These are phyloP conservation scores for Lydus trimaculatus DNA, from an alignment of 2,888 invertebrate species.

Conservation along the genomic window DNA sequence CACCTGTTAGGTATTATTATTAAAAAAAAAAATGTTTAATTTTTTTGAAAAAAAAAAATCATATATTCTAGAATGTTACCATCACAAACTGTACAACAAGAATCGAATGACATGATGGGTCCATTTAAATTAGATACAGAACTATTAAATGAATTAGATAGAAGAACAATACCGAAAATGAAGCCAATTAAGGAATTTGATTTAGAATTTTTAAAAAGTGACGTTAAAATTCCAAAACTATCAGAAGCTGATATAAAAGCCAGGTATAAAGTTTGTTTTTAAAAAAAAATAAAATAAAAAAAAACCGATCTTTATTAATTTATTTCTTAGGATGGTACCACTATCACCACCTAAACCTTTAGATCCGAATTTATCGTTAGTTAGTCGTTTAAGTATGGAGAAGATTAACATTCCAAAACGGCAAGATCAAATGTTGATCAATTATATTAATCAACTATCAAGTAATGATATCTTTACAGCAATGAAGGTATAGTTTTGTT, in stretches of 20 bases:
- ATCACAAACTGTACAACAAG: conserved; percentile 57
- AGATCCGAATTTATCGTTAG: conserved; percentile 45
- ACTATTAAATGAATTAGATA: conserved; percentile 74
- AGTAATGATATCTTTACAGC: conserved; percentile 30
- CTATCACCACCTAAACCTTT: conserved; percentile 66
- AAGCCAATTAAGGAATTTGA: conserved; percentile 52
- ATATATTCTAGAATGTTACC: conserved; percentile 51
- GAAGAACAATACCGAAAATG: conserved; percentile 44
- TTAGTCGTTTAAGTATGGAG: conserved; percentile 13
- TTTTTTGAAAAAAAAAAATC: too few relatives aligned
- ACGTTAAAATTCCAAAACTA: conserved; percentile 52
- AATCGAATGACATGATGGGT: conserved; percentile 65
- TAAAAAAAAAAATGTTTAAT: conserved; percentile 13
- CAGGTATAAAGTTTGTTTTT: conserved; percentile 38
- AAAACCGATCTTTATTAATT: background rate
- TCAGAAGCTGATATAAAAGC: conserved; percentile 47
- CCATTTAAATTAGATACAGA: conserved; percentile 82
- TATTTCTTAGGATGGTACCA: conserved; percentile 60
- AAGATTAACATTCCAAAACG: conserved; percentile 36
- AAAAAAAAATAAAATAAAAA: too few relatives aligned
- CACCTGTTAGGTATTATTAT: conserved; percentile 42
- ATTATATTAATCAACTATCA: conserved; percentile 35
- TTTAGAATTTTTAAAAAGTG: conserved; percentile 55
- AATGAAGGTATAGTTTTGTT: conserved; percentile 33
- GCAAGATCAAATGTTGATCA: conserved; percentile 36